Base-by-base conservation (phyloP, 2,113 vertebrate species). In the Malurus melanocephalus region DNA sequence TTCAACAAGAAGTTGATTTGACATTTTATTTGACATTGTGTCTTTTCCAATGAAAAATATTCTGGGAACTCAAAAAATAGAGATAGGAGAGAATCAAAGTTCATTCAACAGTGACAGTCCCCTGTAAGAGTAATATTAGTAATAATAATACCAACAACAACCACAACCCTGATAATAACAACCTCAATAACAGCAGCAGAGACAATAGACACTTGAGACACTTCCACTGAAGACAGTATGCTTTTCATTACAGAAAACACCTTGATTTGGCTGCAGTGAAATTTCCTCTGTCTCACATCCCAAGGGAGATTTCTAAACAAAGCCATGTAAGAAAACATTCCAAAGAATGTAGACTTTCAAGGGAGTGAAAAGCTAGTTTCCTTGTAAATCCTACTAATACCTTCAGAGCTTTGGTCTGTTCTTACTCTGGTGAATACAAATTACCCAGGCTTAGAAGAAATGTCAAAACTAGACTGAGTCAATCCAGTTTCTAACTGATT, bases 141-240 rank as follows among this genome's bases (percentile, higher is more conserved):
- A 26, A 2, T 12, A 59, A 0, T 6, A 66, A 45, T 2, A 33
- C 23, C 1, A 57, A 3, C 16, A 51, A 13, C 35, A 26, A 33
- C 30, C 42, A 49, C 42, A 42, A 16, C 14, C 6, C 21, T 71
- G 43, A 27, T 43, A 43, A 35, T 14, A 55, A 24, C 3, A 42
- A 38, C 5, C 5, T 5, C 2, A 45, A 17, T 13, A 52, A 13
- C 6, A 80, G 17, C 6, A 64, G 24, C 4, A 53, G 18, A 0
- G 2, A 24, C 7, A 65, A 22, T 8, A 56, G 35, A 14, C 13
- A 3, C 2, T 32, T 38, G 18, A 66, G 40, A 59, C 14, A 16
- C 3, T 66, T 57, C 17, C 21, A n/a, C 46, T 45, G 56, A 76
- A 73, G 13, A 40, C 3, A 8, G 1, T 6, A 4, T n/a, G 26